phyloP scores from a whole-genome alignment of 1,140 invertebrate species.

The Drosophila takahashii region DNA sequence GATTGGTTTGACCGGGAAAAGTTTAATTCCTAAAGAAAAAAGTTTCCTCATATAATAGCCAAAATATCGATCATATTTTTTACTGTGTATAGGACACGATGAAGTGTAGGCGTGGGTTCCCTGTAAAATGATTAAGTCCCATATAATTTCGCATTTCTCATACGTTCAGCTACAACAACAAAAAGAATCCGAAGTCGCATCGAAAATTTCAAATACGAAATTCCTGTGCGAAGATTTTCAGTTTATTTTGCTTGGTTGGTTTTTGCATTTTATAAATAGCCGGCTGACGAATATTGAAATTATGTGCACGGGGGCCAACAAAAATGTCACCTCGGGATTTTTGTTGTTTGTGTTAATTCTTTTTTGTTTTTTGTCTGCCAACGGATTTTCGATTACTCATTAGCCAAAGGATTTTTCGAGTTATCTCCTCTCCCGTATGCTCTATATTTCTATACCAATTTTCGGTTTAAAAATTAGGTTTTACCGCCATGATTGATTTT shows the following conservation, averaged over 20 bases:
- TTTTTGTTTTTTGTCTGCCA: slow-evolving; percentile 29
- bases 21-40: no score
- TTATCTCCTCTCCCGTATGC: not conserved
- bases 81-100: slow-evolving; percentile 4
- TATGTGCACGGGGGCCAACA: slow-evolving; percentile 78
- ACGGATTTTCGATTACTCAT: slow-evolving; percentile 58
- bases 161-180: slow-evolving; percentile 64
- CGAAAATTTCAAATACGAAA: slow-evolving; percentile 56
- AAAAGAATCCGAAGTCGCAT: slow-evolving; percentile 26
- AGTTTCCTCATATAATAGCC: no score
- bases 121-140: slow-evolving; percentile 73
- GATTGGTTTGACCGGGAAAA: no score
- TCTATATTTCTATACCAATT: not conserved
- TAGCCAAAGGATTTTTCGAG: slow-evolving; percentile 37
- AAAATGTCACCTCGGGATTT: slow-evolving; percentile 75
- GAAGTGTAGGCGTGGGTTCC: slow-evolving; percentile 46
- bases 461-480: not conserved
- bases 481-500: not conserved
- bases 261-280: slow-evolving; percentile 78
- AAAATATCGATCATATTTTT: slow-evolving; percentile 4
- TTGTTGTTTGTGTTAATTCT: slow-evolving; percentile 11
- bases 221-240: slow-evolving; percentile 72
- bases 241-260: slow-evolving; percentile 40
- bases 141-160: slow-evolving; percentile 58
- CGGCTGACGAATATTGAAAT: slow-evolving; percentile 82